Evolutionary conservation across 2,797 vertebrate species (phyloP).

Genomic region (Schizothorax lantsangensis): DNA sequence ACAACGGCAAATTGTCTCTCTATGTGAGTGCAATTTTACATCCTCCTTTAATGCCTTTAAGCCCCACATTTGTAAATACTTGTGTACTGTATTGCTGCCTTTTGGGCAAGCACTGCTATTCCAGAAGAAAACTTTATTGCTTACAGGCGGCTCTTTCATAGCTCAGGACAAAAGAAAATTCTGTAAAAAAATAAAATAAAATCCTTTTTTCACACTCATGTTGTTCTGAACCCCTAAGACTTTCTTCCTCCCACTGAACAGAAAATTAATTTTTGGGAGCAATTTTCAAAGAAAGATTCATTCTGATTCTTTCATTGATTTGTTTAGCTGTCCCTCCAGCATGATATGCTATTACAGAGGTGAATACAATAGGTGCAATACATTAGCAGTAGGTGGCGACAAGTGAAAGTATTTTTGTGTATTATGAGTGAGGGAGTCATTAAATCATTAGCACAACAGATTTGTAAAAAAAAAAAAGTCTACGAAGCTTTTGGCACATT

Average conservation of each 20-base stretch:
- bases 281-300: neutral
- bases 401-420: neutral
- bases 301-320: neutral
- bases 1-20: constrained; percentile 50
- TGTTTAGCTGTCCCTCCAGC: neutral
- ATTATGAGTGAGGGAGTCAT: neutral
- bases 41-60: neutral
- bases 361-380: neutral
- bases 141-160: neutral
- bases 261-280: neutral
- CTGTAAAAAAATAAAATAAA: neutral
- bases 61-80: neutral
- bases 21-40: constrained; percentile 20
- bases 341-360: neutral
- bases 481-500: neutral
- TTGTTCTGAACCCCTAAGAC: neutral
- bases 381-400: neutral
- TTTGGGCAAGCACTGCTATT: neutral
- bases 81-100: neutral
- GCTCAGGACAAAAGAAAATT: constrained; percentile 2
- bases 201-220: neutral
- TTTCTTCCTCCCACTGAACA: neutral
- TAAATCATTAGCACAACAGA: neutral
- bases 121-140: neutral
- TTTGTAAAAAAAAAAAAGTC: neutral